Evolutionary conservation across 2,113 vertebrate species (phyloP), one percentile per base, ranked within the genome.

Genomic region (Corythornis cristatus): DNA sequence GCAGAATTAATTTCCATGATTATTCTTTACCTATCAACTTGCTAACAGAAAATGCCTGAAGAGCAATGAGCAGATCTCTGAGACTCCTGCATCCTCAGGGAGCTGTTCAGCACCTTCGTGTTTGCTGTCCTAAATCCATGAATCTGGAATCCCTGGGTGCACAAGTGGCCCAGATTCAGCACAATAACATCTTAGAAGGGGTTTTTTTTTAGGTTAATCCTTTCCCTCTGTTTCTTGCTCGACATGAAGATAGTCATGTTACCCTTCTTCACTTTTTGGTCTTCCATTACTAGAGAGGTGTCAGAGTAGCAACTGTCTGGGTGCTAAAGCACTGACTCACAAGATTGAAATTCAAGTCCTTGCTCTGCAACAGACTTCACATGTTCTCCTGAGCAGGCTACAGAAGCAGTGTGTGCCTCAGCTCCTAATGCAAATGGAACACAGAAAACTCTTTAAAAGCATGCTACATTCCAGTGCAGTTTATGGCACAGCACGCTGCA

Each of bases 51-150:
- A 83, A 93, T 89, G 31, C 43, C 62, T 80, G 64, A 96, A 80
- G 22, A 80, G 72, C 29, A 91, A 92, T 43, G 71, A 95, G 45
- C 12, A 92, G 57, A 73, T 85, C 81, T 82, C 23, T 73, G 79
- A 89, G 78, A 46, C 42, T 91, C 50, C 20, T 51, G 22, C 62
- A 40, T 83, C 88, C 82, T 56, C 4, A 3, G 62, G 40, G 90
- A 91, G 46, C 28, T 87, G 42, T 85, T 96, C 92, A 94, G 82
- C 82, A 93, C 92, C 93, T 91, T 93, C 6, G 0, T 80, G 51
- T 95, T 94, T 96, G 67, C 92, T 94, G 94, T 94, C 90, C 94
- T 96, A 96, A 94, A 96, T 96, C 88, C 82, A 93, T 80, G 93
- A 95, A 83, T 93, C 88, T 89, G 83, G 79, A 95, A 86, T 95